Percentiles rank a stretch among this genome's conserved stretches.
phyloP scores from a whole-genome alignment of 2,888 invertebrate genomes.

The Lepidonotus clava region DNA sequence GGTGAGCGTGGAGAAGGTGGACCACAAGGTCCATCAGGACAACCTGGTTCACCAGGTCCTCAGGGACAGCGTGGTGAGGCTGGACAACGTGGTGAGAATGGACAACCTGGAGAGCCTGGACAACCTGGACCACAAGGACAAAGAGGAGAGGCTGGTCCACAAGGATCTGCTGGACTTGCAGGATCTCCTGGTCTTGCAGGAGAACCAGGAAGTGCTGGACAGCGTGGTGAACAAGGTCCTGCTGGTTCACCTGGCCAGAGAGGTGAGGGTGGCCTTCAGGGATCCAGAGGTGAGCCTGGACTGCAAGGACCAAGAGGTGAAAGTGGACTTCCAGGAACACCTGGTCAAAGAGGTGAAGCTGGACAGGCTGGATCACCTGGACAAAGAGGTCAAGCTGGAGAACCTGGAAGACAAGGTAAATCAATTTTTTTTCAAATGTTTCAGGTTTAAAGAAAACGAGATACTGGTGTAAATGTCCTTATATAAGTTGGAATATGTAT shows the following conservation, averaged over 20 bases:
- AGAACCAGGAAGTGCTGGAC: constrained; percentile 20
- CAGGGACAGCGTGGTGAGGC: constrained; percentile 47
- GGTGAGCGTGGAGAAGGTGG: constrained; percentile 59
- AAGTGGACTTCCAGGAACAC: constrained; percentile 49
- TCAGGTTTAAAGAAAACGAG: too few species aligned
- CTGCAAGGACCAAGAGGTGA: constrained; percentile 58
- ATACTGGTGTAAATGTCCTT: too few species aligned
- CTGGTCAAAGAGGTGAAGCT: constrained; percentile 40
- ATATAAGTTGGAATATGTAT: too few species aligned
- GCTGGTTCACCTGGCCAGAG: neutral
- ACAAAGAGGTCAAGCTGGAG: constrained; percentile 38
- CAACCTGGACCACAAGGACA: constrained; percentile 51
- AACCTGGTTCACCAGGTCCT: constrained; percentile 43
- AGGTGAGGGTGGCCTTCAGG: constrained; percentile 9
- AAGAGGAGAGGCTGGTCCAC: constrained; percentile 47
- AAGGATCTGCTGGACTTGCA: constrained; percentile 30
- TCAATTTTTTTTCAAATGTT: too few species aligned
- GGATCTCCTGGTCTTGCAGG: constrained; percentile 59
- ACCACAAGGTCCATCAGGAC: constrained; percentile 14
- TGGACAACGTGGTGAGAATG: constrained; percentile 52
- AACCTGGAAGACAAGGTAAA: constrained; percentile 37
- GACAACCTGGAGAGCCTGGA: constrained; percentile 55
- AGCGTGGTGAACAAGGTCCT: constrained; percentile 44
- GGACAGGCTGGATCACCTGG: constrained; percentile 43
- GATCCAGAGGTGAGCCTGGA: constrained; percentile 52